phyloP scores from a whole-genome alignment of 2,797 vertebrate genomes.

The Silurus aristotelis region DNA sequence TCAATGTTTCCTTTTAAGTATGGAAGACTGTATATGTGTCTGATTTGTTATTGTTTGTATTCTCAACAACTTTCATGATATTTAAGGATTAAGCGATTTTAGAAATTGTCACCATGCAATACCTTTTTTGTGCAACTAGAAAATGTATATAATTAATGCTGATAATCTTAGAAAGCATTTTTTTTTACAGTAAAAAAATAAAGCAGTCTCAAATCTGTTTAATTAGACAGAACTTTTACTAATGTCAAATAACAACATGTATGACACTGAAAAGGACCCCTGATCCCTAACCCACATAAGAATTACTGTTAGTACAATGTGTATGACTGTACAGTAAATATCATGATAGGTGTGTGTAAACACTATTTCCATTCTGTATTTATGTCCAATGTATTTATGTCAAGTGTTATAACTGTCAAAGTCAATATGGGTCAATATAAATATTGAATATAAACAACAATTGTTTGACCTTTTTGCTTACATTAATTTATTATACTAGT shows the following conservation, averaged over 20 bases:
- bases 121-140: not conserved
- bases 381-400: not conserved
- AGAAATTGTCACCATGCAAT: not conserved
- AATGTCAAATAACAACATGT: not conserved
- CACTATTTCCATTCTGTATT: not conserved
- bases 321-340: not conserved
- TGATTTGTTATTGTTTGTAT: not conserved
- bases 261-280: not conserved
- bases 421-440: not conserved
- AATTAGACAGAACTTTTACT: not conserved
- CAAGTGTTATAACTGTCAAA: not conserved
- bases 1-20: not conserved
- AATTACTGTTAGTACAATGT: not conserved
- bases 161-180: not conserved
- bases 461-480: not conserved
- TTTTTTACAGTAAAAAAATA: not conserved
- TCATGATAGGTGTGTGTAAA: not conserved
- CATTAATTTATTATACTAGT: not conserved
- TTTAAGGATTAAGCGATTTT: not conserved
- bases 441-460: not conserved
- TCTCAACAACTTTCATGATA: not conserved
- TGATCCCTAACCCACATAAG: not conserved
- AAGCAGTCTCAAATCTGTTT: not conserved
- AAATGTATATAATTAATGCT: not conserved
- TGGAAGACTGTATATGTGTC: not conserved